These are phyloP conservation scores for Dinothrombium tinctorium DNA, from an alignment of 1,140 invertebrate genomes.

Conservation along the genomic window DNA sequence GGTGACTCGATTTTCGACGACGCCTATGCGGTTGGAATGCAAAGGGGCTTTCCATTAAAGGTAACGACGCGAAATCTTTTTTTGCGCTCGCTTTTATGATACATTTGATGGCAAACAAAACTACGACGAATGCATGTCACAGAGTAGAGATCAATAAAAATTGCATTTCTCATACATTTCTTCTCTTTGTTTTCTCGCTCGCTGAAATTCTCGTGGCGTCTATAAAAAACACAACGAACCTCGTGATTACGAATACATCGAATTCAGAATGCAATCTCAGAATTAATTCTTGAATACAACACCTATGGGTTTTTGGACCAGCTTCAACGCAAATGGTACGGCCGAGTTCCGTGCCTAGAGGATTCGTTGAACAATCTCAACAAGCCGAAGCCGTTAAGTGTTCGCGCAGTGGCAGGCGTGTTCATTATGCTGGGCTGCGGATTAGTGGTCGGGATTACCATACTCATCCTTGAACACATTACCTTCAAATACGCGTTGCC, in stretches of 20 bases:
- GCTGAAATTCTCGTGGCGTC: neutral
- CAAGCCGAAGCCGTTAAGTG: slow-evolving; percentile 48
- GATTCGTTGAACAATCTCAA: slow-evolving; percentile 22
- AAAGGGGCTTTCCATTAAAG: slow-evolving; percentile 63
- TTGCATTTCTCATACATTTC: neutral
- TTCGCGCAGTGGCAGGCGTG: slow-evolving; percentile 42
- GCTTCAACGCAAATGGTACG: slow-evolving; percentile 64
- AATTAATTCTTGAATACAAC: slow-evolving; percentile 57
- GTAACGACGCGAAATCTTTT: slow-evolving; percentile 19
- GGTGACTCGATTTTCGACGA: slow-evolving; percentile 59
- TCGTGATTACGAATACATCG: neutral
- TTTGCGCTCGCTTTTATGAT: neutral
- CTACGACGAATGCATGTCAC: neutral
- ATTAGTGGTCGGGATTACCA: slow-evolving; percentile 49
- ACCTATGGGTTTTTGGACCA: slow-evolving; percentile 69
- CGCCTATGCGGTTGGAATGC: slow-evolving; percentile 60
- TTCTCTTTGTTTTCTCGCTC: neutral
- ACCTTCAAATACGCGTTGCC: slow-evolving; percentile 72
- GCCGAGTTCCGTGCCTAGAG: slow-evolving; percentile 43
- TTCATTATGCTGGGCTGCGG: slow-evolving; percentile 62
- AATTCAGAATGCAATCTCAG: slow-evolving; percentile 44
- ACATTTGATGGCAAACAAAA: neutral
- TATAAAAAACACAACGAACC: neutral
- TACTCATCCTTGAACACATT: slow-evolving; percentile 59
- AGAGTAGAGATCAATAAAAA: neutral